phyloP scores from a whole-genome alignment of 1,140 invertebrate genomes.

The Sminthurides bifidus region DNA sequence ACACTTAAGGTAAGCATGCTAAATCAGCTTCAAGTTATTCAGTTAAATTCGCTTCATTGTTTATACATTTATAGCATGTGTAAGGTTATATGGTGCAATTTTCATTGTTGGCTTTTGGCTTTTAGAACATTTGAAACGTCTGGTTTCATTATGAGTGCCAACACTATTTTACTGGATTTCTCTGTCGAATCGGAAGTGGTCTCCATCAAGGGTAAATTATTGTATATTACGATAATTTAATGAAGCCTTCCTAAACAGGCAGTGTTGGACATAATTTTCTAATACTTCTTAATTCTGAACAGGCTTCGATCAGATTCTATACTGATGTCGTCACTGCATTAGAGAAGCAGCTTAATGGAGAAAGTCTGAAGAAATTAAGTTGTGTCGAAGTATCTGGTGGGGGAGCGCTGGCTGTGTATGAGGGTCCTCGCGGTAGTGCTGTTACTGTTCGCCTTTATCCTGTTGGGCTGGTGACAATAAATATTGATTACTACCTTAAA shows the following conservation, averaged over 20 bases:
- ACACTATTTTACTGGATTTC: constrained; percentile 68
- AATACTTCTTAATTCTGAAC: not conserved
- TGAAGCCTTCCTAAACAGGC: not conserved
- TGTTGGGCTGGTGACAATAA: constrained; percentile 44
- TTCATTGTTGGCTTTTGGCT: too few relatives aligned
- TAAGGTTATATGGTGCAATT: too few relatives aligned
- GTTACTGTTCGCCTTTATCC: constrained; percentile 18
- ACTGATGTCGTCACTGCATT: constrained; percentile 7
- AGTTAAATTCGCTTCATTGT: too few relatives aligned
- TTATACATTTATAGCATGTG: too few relatives aligned
- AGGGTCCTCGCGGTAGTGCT: constrained; percentile 52
- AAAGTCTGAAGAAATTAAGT: constrained; percentile 1
- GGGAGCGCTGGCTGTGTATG: constrained; percentile 52
- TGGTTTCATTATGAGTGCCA: constrained; percentile 55
- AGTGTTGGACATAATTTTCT: not conserved
- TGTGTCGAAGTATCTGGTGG: constrained; percentile 34
- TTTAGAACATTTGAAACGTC: too few relatives aligned
- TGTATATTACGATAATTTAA: not conserved
- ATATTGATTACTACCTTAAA: constrained; percentile 65
- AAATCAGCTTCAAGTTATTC: too few relatives aligned
- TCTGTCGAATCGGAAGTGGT: constrained; percentile 55
- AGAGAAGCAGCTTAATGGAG: constrained; percentile 7
- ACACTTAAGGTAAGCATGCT: too few relatives aligned
- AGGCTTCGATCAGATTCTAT: constrained; percentile 7
- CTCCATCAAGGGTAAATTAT: constrained; percentile 41